A percentile compares a stretch with the other conserved stretches of the same genome.
phyloP scores from a whole-genome alignment of 2,797 vertebrate species.

The Karalla daura region DNA sequence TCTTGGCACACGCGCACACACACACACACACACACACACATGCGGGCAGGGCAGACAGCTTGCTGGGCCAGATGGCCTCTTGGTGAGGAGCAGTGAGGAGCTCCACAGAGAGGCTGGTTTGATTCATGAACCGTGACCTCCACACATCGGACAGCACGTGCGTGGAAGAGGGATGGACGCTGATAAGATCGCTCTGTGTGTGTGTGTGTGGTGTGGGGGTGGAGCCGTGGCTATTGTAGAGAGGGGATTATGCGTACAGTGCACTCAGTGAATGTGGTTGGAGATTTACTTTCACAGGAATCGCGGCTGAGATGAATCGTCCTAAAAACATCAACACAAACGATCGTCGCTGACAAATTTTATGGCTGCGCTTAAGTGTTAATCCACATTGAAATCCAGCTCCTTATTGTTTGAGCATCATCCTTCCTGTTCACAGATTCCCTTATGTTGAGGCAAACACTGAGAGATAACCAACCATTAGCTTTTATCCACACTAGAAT shows the following conservation, averaged over 20 bases:
- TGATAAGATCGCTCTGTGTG: constrained; percentile 37
- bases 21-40: constrained; percentile 32
- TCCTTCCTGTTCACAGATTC: neutral
- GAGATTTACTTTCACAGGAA: constrained; percentile 28
- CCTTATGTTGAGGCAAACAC: too few relatives aligned
- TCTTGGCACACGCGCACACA: constrained; percentile 51
- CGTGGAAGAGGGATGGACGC: constrained; percentile 18
- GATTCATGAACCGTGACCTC: constrained; percentile 70
- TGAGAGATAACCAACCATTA: too few relatives aligned
- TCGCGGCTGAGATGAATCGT: neutral
- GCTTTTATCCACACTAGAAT: too few relatives aligned
- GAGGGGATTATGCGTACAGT: constrained; percentile 38
- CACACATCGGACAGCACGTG: constrained; percentile 44
- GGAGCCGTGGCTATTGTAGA: constrained; percentile 24
- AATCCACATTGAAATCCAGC: neutral
- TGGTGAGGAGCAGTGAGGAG: constrained; percentile 60
- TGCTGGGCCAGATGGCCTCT: constrained; percentile 77
- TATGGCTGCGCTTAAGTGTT: neutral
- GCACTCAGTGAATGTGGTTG: neutral
- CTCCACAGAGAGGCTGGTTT: constrained; percentile 51
- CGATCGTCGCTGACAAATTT: neutral
- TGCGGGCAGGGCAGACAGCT: constrained; percentile 58
- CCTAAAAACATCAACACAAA: neutral
- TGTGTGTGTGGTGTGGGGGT: constrained; percentile 32
- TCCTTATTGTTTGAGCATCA: too few relatives aligned